Conservation (phyloP, 2,113 vertebrate species). For the Myotis yumanensis region DNA sequence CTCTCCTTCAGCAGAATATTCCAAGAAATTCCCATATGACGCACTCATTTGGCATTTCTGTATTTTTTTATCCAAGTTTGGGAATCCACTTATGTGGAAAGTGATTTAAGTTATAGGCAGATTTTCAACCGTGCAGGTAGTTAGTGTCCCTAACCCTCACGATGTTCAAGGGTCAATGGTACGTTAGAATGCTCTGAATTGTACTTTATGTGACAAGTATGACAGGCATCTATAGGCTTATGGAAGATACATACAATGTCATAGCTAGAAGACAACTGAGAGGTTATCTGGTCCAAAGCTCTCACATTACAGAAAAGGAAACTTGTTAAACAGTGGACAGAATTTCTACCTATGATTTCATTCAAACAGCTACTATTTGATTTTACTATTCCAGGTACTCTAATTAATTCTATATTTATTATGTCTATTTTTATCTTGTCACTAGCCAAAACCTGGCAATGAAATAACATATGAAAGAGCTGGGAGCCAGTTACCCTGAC, state of each 20-base stretch:
- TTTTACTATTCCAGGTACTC: background rate
- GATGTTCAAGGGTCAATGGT: background rate
- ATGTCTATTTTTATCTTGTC: background rate
- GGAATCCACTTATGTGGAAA: background rate
- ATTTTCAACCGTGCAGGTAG: accelerated
- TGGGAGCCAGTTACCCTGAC: background rate
- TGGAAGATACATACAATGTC: background rate
- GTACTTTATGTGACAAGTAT: background rate
- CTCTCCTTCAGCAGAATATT: background rate
- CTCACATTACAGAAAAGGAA: background rate
- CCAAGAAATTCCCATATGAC: background rate
- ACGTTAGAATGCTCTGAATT: background rate
- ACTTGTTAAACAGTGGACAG: background rate
- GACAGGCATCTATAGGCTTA: background rate
- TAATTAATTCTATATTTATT: background rate
- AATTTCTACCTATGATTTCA: background rate
- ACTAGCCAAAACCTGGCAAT: background rate
- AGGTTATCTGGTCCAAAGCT: background rate
- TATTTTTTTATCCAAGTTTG: background rate
- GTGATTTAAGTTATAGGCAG: background rate
- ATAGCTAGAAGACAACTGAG: background rate
- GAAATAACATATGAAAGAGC: background rate
- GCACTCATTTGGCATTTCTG: background rate
- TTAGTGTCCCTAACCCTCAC: background rate
- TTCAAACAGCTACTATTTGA: background rate